Base-by-base conservation (phyloP, 2,797 vertebrate genomes). In the Furcifer pardalis region DNA sequence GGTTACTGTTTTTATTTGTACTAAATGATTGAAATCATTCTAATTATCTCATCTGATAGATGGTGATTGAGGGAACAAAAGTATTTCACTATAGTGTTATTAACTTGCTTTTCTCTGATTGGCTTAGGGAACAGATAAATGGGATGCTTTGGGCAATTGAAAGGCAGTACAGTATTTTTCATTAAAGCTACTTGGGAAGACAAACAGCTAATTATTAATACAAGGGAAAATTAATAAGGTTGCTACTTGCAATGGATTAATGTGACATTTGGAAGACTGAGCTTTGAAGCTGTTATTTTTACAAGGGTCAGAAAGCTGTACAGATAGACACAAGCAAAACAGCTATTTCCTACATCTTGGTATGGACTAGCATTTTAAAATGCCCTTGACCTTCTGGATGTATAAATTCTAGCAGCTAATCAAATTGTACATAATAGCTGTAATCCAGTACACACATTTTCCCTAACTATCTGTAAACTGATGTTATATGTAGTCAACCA, bases 141-240 rank as follows among this genome's bases (percentile, higher is more conserved):
- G 81, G 89, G 79, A 63, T 74, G n/a, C 74, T 90, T 62, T 79
- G 37, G 88, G 49, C 46, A 69, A 88, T 35, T 40, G 89, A 81
- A 92, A 88, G 84, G 52, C 30, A 89, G 77, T n/a, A n/a, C 30
- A 89, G 77, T n/a, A n/a, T 78, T 84, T 81, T 81, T 88, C 77
- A 88, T 68, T 0, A 0, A 46, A 89, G 62, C 80, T 83, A 15
- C 75, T 88, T 74, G 81, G 66, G 59, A 81, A 77, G 49, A 46
- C 88, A 83, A 82, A 80, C 90, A 88, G 5, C 73, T 89, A 90
- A 87, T 78, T 83, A 90, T 82, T 75, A 86, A 76, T n/a, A 63
- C 46, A 89, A 83, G 86, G 77, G 86, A 86, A 87, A 81, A 80
- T 86, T 86, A 86, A 87, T 68, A 88, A 81, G 25, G 17, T 89